Evolutionary conservation across 2,888 invertebrate species (phyloP).

Genomic region (Nebria salina): DNA sequence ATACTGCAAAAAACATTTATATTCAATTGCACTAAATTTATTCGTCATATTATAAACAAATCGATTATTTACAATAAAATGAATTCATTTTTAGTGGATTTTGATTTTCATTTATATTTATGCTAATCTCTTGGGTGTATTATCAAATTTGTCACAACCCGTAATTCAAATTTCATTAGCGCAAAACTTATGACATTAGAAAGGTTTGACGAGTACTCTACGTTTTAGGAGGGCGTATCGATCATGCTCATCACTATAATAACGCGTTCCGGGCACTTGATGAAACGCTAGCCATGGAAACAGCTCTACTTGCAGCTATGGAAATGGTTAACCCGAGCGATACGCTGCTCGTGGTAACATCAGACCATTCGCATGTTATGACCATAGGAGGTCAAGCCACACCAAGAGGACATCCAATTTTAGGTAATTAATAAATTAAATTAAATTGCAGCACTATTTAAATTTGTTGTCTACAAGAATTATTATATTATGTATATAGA

Average conservation of each 20-base stretch:
- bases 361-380: slow-evolving; percentile 83
- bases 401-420: slow-evolving; percentile 79
- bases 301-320: slow-evolving; percentile 75
- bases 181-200: neutral
- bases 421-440: slow-evolving; percentile 66
- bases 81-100: too few relatives aligned
- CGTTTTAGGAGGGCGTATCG: slow-evolving; percentile 76
- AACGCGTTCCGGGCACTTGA: slow-evolving; percentile 81
- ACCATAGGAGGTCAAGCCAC: slow-evolving; percentile 83
- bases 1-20: too few relatives aligned
- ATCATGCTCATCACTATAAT: slow-evolving; percentile 84
- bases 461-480: neutral
- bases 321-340: slow-evolving; percentile 71
- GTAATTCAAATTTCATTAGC: too few relatives aligned
- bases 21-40: too few relatives aligned
- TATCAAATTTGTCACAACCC: too few relatives aligned
- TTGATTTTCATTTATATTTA: too few relatives aligned
- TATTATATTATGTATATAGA: neutral
- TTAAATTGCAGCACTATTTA: neutral
- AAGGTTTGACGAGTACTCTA: neutral
- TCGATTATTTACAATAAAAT: too few relatives aligned
- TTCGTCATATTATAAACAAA: too few relatives aligned
- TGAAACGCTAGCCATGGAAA: slow-evolving; percentile 79
- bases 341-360: slow-evolving; percentile 76
- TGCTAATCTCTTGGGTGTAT: too few relatives aligned